Percentiles rank a stretch among this genome's conserved stretches.
phyloP scores from a whole-genome alignment of 2,888 invertebrate genomes.

The Drosophila prolongata region DNA sequence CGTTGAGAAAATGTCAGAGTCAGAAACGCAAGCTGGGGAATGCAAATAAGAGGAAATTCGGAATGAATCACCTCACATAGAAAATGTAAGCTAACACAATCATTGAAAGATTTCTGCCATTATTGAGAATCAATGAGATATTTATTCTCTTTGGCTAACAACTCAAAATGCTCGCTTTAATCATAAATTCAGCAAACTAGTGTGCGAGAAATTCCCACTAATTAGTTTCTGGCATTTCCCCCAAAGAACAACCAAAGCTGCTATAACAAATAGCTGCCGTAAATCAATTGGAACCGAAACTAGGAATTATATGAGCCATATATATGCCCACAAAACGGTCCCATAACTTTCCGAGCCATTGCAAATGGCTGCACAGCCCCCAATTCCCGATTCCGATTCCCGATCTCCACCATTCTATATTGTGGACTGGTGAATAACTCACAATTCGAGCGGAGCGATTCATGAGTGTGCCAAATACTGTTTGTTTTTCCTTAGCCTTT shows the following conservation, averaged over 20 bases:
- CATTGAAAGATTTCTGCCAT: slow-evolving; percentile 5
- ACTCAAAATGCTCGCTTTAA: neutral
- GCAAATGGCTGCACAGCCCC: slow-evolving; percentile 42
- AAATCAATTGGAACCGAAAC: slow-evolving; percentile 63
- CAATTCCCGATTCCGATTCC: neutral
- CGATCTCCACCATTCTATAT: neutral
- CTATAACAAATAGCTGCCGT: slow-evolving; percentile 42
- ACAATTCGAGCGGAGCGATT: slow-evolving; percentile 39
- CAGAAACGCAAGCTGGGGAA: slow-evolving; percentile 3
- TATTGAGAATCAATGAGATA: slow-evolving; percentile 13
- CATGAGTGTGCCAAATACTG: slow-evolving; percentile 44
- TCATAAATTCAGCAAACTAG: neutral
- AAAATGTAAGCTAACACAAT: neutral
- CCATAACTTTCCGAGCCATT: slow-evolving; percentile 64
- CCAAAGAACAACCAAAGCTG: slow-evolving; percentile 14
- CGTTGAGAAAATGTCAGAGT: slow-evolving; percentile 15
- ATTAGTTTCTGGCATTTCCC: slow-evolving; percentile 26
- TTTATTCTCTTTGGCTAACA: slow-evolving; percentile 1
- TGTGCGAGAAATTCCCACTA: neutral
- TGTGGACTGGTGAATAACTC: slow-evolving; percentile 36
- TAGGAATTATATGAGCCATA: slow-evolving; percentile 55
- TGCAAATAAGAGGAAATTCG: slow-evolving; percentile 6
- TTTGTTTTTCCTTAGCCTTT: slow-evolving; percentile 30
- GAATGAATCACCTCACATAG: slow-evolving; percentile 1
- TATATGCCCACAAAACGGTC: slow-evolving; percentile 52